Percentiles rank a stretch among this genome's conserved stretches.
phyloP scores from a whole-genome alignment of 92 coral and sea anemone species.

The Isaurus tuberculatus region DNA sequence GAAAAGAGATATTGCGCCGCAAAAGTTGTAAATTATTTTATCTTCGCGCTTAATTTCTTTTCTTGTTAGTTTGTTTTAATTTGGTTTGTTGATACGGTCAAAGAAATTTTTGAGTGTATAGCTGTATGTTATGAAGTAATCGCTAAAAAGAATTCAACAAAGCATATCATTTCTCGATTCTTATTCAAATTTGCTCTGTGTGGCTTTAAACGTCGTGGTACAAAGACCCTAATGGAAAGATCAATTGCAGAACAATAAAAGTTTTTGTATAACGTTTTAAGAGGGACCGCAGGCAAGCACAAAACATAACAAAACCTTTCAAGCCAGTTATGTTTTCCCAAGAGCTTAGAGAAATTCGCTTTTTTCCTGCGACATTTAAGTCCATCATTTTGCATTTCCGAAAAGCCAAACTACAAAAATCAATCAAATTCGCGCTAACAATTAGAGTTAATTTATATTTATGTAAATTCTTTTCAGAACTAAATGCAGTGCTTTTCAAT shows the following conservation, averaged over 20 bases:
- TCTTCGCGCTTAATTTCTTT: slow-evolving; percentile 24
- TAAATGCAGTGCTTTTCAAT: slow-evolving; percentile 72
- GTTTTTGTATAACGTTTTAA: slow-evolving; percentile 73
- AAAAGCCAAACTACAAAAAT: slow-evolving; percentile 62
- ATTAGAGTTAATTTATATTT: slow-evolving; percentile 77
- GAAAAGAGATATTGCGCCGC: slow-evolving; percentile 24
- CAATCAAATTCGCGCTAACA: slow-evolving; percentile 69
- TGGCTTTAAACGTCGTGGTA: slow-evolving; percentile 80
- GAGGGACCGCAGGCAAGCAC: slow-evolving; percentile 39
- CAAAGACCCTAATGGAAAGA: slow-evolving; percentile 82
- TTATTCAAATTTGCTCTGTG: slow-evolving; percentile 94
- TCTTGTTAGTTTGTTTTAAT: slow-evolving; percentile 36
- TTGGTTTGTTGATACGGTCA: slow-evolving; percentile 54
- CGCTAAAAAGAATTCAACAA: slow-evolving; percentile 89
- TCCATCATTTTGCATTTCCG: slow-evolving; percentile 35
- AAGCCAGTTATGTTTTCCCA: slow-evolving; percentile 37
- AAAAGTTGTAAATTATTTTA: slow-evolving; percentile 8
- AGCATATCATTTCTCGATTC: slow-evolving; percentile 89
- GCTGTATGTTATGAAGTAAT: slow-evolving; percentile 83
- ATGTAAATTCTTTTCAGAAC: slow-evolving; percentile 74
- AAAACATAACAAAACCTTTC: slow-evolving; percentile 34
- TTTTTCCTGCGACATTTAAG: slow-evolving; percentile 37
- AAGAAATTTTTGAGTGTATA: slow-evolving; percentile 61
- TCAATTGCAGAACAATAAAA: slow-evolving; percentile 76
- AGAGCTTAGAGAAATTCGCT: slow-evolving; percentile 38